Evolutionary conservation across 2,888 invertebrate species (phyloP), one percentile per base, ranked within the genome.

Genomic region (Theodoxus fluviatilis): DNA sequence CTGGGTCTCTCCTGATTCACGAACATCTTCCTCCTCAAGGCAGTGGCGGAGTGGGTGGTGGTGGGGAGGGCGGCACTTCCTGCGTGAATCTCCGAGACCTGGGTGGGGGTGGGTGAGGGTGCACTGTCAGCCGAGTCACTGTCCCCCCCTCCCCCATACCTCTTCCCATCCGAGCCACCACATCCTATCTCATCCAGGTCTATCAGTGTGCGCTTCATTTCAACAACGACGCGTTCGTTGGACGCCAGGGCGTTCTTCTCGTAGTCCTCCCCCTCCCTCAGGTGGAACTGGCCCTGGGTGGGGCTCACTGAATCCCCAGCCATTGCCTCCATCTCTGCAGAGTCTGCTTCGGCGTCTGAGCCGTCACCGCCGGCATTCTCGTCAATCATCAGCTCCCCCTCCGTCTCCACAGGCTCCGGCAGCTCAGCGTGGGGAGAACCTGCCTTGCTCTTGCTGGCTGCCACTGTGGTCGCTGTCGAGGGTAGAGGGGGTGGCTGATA

Each of bases 201-300:
- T 3, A 75, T 75, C 7, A 72, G 74, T 69, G 80, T 77, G 9
- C 77, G 74, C 37, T 81, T 81, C 12, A 80, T 77, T 71, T 82
- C 83, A 4, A 82, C 81, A 15, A 76, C 76, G 18, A 81, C 83
- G 40, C 71, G 73, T 31, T 79, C 79, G 63, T 74, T 78, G 9
- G 79, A 78, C 7, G 78, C 76, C 7, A 49, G 47, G 38, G 72
- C 72, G 59, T 71, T 69, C 64, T 74, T 76, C 70, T 76, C 76
- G 64, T 76, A 79, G 28, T 73, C 76, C 12, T 71, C 61, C 18
- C 55, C 61, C 15, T 70, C 67, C 22, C 74, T 64, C 6, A 73
- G 28, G 15, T 73, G 67, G 67, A 73, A 73, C 38, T 72, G 71
- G 52, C 71, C 72, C 18, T 70, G 52, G 55, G 33, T 38, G 12